Evolutionary conservation across 2,797 vertebrate genomes (phyloP), one percentile per base, ranked within the genome.

Genomic region (Gymnocypris eckloni): DNA sequence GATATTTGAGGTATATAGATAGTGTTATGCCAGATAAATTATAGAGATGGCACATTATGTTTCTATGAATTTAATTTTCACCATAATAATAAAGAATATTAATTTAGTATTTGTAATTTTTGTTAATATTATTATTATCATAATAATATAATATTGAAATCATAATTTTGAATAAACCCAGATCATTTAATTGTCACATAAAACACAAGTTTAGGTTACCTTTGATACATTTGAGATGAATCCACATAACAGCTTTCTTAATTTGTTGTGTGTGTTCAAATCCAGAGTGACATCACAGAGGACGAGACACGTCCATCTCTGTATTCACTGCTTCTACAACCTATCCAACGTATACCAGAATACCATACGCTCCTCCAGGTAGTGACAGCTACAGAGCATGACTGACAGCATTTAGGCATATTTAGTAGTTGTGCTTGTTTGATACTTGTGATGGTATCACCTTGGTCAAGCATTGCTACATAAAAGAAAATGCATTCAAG

Each of bases 361-460:
- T 99, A 99, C 86, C 95, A 98, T 88, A 95, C 96, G 88, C 96
- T 98, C 80, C 93, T 99, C 54, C 98, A 99, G 97, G 98, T 98
- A 93, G 66, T 33, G 2, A 33, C 33, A 3, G 33, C 33, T 33
- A 33, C 33, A 33, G 33, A 33, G 33, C 33, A 33, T 33, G 33
- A 33, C 33, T 33, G 33, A 33, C 33, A 33, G 33, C 28, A 83
- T 66, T 37, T 80, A 33, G 41, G 16, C 54, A 33, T 61, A 2
- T 22, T 45, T 25, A 25, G 7, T 25, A 16, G 11, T 50, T 59
- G 13, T 77, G 71, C 43, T 9, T 67, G 12, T 67, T 73, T 52
- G 7, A 43, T 52, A 67, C 22, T 79, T 84, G 22, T 78, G 37
- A 61, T 61, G 22, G 10, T 41, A 61, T 25, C 13, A 61, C 22